phyloP scores from a whole-genome alignment of 2,113 vertebrate species.

The Camelus dromedarius region DNA sequence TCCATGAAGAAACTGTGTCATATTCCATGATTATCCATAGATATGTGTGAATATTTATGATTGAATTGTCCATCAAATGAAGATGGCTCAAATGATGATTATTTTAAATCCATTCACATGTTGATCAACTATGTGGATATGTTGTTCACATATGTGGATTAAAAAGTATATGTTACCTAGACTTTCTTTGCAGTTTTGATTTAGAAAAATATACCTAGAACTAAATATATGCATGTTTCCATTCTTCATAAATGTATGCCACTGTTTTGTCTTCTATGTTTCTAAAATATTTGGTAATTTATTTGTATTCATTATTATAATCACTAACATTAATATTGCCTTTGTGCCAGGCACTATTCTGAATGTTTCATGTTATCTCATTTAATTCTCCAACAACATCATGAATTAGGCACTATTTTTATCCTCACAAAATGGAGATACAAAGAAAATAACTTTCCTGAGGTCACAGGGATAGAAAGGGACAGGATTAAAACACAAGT shows the following conservation, averaged over 20 bases:
- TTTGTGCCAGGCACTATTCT: neutral
- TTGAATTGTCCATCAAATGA: neutral
- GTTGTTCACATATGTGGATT: neutral
- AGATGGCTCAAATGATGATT: neutral
- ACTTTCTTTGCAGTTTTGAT: neutral
- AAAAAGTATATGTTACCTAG: neutral
- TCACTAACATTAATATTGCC: neutral
- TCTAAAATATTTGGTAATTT: neutral
- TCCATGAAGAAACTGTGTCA: neutral
- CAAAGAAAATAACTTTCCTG: neutral
- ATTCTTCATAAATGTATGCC: neutral
- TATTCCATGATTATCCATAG: neutral
- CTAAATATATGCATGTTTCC: neutral
- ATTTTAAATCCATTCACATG: neutral
- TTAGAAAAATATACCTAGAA: neutral
- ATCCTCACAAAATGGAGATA: neutral
- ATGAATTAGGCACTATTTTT: neutral
- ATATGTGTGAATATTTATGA: neutral
- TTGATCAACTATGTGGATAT: neutral
- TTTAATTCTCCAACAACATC: neutral
- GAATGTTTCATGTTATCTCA: neutral
- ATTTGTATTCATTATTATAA: neutral
- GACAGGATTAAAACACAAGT: neutral
- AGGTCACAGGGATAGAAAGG: neutral
- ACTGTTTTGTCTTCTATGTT: neutral